Evolutionary conservation across 1,140 invertebrate species (phyloP).

Genomic region (Linepithema humile): DNA sequence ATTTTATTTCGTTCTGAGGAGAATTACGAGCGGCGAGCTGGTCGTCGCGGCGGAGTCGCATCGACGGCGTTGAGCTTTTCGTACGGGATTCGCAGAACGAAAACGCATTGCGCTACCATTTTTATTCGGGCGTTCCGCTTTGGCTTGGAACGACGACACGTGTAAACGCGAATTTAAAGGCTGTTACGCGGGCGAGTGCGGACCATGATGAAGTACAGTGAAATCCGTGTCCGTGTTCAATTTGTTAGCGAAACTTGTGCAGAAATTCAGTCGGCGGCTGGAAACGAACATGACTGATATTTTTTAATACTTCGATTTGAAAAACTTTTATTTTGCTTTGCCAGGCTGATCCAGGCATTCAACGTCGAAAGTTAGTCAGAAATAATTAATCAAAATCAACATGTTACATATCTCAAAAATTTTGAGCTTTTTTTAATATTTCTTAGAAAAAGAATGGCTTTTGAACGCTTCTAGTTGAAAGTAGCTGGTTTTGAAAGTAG

Average conservation of each 20-base stretch:
- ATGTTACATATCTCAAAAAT: too few species aligned
- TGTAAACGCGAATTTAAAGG: constrained; percentile 55
- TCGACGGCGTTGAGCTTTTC: not conserved
- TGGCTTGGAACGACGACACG: constrained; percentile 18
- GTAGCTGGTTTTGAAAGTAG: not conserved
- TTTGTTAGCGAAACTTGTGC: constrained; percentile 11
- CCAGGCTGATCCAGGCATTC: too few species aligned
- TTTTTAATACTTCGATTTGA: too few species aligned
- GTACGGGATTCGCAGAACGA: not conserved
- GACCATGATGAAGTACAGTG: constrained; percentile 15
- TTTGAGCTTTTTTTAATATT: too few species aligned
- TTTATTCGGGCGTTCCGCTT: not conserved
- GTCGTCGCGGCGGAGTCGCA: not conserved
- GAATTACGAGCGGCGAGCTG: constrained; percentile 36
- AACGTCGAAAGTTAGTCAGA: too few species aligned
- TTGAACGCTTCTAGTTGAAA: not conserved
- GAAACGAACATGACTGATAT: not conserved
- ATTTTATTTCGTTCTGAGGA: constrained; percentile 16
- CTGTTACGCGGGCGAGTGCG: constrained; percentile 7
- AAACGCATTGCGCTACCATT: not conserved
- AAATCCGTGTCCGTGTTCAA: not conserved
- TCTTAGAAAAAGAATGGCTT: too few species aligned
- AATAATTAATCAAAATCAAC: too few species aligned
- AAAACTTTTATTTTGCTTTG: too few species aligned
- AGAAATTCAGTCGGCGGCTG: constrained; percentile 34